Evolutionary conservation across 2,113 vertebrate genomes (phyloP).

Genomic region (Hemiscyllium ocellatum): DNA sequence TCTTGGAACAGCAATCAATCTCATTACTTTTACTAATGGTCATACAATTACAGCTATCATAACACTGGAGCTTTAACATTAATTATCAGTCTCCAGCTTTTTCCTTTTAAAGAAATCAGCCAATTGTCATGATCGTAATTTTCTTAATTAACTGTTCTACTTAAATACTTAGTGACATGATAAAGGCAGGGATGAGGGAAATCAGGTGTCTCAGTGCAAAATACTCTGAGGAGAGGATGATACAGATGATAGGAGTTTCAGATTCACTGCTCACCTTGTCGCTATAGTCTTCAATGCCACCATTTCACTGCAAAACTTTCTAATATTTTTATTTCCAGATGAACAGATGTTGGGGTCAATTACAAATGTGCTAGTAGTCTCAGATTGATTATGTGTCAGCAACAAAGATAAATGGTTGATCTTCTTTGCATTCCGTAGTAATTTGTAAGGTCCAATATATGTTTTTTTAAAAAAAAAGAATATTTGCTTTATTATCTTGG

Average conservation of each 20-base stretch:
- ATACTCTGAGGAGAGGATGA: neutral
- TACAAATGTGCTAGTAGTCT: neutral
- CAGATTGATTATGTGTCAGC: neutral
- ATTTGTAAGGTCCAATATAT: neutral
- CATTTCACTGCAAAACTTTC: neutral
- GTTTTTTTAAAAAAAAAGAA: neutral
- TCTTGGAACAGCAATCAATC: neutral
- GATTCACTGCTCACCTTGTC: neutral
- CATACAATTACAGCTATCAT: conserved; percentile 25
- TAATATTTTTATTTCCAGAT: neutral
- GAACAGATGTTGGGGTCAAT: conserved; percentile 2
- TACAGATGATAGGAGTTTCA: neutral
- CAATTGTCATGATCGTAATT: conserved; percentile 9
- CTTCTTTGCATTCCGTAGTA: neutral
- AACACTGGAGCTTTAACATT: neutral
- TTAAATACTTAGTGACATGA: conserved; percentile 16
- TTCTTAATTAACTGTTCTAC: neutral
- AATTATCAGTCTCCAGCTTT: neutral
- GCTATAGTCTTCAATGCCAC: neutral
- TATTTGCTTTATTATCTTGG: neutral
- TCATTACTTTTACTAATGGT: conserved; percentile 31
- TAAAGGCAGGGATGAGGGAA: neutral
- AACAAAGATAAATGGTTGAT: neutral
- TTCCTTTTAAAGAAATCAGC: neutral
- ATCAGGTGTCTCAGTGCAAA: neutral